Percentiles rank a stretch among this genome's conserved stretches.
Conservation (phyloP, 2,113 vertebrate species). For the human (Homo sapiens) region GRCh38 chr1:154583001-154583500, state of each 20-base stretch:
- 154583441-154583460: neutral
- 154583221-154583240: conserved; percentile 53
- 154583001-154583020: neutral
- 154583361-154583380: conserved; percentile 35
- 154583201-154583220: neutral
- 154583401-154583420: conserved; percentile 52
- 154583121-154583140: neutral
- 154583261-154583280: neutral
- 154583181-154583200: neutral
- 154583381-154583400: conserved; percentile 69
- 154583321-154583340: conserved; percentile 18
- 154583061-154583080: neutral
- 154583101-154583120: neutral
- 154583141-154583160: neutral
- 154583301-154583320: neutral
- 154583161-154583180: neutral
- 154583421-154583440: neutral
- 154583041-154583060: neutral
- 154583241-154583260: neutral
- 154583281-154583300: neutral
- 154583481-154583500: neutral
- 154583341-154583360: conserved; percentile 20
- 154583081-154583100: neutral
- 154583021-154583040: neutral
- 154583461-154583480: neutral